phyloP scores from a whole-genome alignment of 1,140 invertebrate genomes.

The Sogatella furcifera region DNA sequence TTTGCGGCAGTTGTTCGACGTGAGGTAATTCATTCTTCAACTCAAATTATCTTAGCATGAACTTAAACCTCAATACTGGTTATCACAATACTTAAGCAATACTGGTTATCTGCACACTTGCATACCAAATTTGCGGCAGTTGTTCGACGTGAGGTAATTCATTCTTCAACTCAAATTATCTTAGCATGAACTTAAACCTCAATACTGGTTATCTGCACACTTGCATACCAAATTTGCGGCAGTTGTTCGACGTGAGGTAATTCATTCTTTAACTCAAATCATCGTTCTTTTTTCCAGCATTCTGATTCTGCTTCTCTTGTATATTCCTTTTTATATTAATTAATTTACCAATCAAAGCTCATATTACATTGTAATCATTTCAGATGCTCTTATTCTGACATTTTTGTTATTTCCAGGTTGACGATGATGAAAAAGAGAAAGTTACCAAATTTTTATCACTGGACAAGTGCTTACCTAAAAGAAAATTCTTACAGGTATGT shows the following conservation, averaged over 20 bases:
- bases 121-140: conserved; percentile 92
- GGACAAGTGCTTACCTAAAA: conserved; percentile 87
- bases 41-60: conserved; percentile 28
- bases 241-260: conserved; percentile 54
- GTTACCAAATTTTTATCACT: conserved; percentile 86
- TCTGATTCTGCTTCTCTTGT: too few species aligned
- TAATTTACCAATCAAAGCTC: too few species aligned
- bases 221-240: conserved; percentile 94
- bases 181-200: conserved; percentile 60
- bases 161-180: too few species aligned
- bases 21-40: conserved; percentile 27
- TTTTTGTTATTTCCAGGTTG: too few species aligned
- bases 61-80: conserved; percentile 87
- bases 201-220: conserved; percentile 96
- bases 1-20: conserved; percentile 81
- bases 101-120: conserved; percentile 96
- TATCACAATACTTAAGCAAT: too few species aligned
- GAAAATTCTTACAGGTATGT: conserved; percentile 71
- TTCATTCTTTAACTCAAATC: too few species aligned
- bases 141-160: conserved; percentile 49
- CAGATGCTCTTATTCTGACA: too few species aligned
- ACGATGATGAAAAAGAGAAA: neutral
- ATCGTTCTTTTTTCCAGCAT: too few species aligned
- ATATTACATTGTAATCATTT: too few species aligned
- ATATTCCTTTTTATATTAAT: too few species aligned